phyloP scores from a whole-genome alignment of 2,888 invertebrate species.

The Elaeidobius kamerunicus region DNA sequence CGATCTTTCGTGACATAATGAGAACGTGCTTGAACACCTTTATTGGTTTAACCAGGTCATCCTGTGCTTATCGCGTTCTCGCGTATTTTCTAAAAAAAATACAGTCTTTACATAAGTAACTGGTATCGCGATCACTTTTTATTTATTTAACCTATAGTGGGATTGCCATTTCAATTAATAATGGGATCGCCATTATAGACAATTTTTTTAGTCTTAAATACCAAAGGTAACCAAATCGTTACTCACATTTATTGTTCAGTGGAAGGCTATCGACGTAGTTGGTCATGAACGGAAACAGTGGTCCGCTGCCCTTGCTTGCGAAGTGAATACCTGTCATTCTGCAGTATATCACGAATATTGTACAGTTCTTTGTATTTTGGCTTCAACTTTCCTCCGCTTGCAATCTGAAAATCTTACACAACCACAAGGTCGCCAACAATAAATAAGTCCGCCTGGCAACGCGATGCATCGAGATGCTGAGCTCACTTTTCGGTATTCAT shows the following conservation, averaged over 20 bases:
- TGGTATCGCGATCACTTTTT: no score
- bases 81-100: no score
- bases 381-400: slow-evolving; percentile 30
- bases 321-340: slow-evolving; percentile 32
- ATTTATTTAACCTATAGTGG: neutral
- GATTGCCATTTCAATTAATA: slow-evolving; percentile 1
- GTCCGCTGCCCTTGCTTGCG: slow-evolving; percentile 28
- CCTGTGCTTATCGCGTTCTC: no score
- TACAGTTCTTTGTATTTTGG: slow-evolving; percentile 30
- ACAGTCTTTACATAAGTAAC: no score
- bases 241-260: slow-evolving; percentile 6
- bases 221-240: no score
- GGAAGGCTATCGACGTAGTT: slow-evolving; percentile 24
- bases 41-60: no score
- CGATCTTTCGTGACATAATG: no score
- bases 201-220: no score
- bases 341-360: slow-evolving; percentile 23
- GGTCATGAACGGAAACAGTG: slow-evolving; percentile 32
- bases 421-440: slow-evolving; percentile 17
- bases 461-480: slow-evolving; percentile 3
- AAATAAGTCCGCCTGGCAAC: slow-evolving; percentile 3
- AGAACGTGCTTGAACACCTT: no score
- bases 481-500: slow-evolving; percentile 12
- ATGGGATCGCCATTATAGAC: slow-evolving; percentile 1
- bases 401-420: slow-evolving; percentile 30